These are phyloP conservation scores for Tenebrio molitor DNA, from an alignment of 1,140 invertebrate genomes.

Conservation along the genomic window DNA sequence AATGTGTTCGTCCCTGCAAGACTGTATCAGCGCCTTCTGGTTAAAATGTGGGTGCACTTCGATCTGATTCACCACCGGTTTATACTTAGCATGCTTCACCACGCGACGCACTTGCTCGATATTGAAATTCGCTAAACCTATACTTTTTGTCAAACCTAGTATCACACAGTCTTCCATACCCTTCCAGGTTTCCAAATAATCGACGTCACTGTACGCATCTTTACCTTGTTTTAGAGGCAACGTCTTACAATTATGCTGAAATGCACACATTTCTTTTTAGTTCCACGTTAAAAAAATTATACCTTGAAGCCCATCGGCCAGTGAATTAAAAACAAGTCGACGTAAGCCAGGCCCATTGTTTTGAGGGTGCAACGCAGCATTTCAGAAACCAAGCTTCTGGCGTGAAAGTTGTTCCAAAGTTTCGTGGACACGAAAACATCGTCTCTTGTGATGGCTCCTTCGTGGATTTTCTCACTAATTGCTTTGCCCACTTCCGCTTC, in stretches of 20 bases:
- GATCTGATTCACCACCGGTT: slow-evolving; percentile 83
- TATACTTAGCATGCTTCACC: slow-evolving; percentile 74
- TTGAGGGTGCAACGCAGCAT: slow-evolving; percentile 75
- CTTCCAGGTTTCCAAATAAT: slow-evolving; percentile 80
- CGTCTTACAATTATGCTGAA: slow-evolving; percentile 68
- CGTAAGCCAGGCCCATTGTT: slow-evolving; percentile 79
- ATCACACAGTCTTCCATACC: slow-evolving; percentile 81
- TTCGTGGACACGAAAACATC: slow-evolving; percentile 73
- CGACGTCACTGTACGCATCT: slow-evolving; percentile 67
- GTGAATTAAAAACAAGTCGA: slow-evolving; percentile 87
- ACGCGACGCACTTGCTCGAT: slow-evolving; percentile 81
- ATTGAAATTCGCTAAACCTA: slow-evolving; percentile 92
- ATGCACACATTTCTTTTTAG: too few species aligned
- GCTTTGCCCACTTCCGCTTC: slow-evolving; percentile 80
- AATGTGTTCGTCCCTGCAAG: slow-evolving; percentile 74
- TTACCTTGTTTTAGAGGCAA: slow-evolving; percentile 66
- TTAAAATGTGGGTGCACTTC: slow-evolving; percentile 83
- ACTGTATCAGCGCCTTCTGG: slow-evolving; percentile 75
- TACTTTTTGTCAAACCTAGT: too few species aligned
- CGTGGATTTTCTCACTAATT: slow-evolving; percentile 75
- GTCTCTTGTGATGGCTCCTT: slow-evolving; percentile 73
- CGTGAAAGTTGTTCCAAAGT: slow-evolving; percentile 79
- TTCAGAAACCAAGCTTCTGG: slow-evolving; percentile 69
- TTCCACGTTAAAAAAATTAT: too few species aligned
- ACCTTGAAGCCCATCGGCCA: slow-evolving; percentile 85